Evolutionary conservation across 2,888 invertebrate species (phyloP), one percentile per base, ranked within the genome.

Genomic region (Melinaea menophilus): DNA sequence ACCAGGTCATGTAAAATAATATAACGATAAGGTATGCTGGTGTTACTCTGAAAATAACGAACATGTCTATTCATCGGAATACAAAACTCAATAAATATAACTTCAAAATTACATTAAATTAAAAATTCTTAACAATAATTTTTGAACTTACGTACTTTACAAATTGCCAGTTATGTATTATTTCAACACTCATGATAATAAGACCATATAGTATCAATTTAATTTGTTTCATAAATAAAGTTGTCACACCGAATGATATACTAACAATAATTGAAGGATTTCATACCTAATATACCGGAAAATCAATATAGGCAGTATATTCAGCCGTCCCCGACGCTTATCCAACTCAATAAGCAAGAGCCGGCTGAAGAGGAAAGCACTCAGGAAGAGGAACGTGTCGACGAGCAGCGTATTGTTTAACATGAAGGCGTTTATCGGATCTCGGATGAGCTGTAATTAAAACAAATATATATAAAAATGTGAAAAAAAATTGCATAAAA

Each of bases 1-100:
- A 86, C 91, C 95, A 93, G 0, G 95, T 95, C 80, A 94, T 93
- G 79, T 95, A 95, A 73, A 95, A 93, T 31, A 93, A 91, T 75
- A 96, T 92, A 13, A 96, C 92, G 0, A 95, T 92, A 63, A 93
- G 76, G 74, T 96, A 96, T 0, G 95, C 93, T 57, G 95, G 95
- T 11, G 95, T 95, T 67, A 95, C 90, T 72, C 95, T 95, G 78
- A 56, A 87, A 84, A 33, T 22, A 41, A 37, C 2, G 1, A n/a
- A 48, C n/a, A 55, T 5, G 9, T 7, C 9, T 9, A 41, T 41
- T 41, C 1, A 41, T 41, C 2, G 7, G 9, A 41, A 9, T 41
- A 9, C 45, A 56, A 37, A 45, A 51, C 55, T 41, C 9, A 7
- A 1, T 41, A 41, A 9, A 41, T 41, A 41, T 3, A 41, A 2